phyloP scores from a whole-genome alignment of 2,797 vertebrate species.

The Pipistrellus kuhlii region DNA sequence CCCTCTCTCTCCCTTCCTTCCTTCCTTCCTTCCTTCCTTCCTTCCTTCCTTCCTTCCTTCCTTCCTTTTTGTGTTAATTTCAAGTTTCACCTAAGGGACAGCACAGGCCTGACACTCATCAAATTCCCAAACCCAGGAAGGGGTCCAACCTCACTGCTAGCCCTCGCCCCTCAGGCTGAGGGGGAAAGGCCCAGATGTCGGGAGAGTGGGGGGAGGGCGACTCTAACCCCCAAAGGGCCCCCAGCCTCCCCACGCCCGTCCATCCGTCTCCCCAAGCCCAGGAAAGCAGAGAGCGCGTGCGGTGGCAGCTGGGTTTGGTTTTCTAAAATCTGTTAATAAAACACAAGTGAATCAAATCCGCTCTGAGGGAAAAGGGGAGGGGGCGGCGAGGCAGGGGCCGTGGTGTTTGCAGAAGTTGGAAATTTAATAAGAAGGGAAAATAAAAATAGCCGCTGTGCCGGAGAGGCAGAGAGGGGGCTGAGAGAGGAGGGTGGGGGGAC shows the following conservation, averaged over 20 bases:
- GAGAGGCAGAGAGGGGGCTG: not conserved
- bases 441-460: constrained; percentile 78
- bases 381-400: constrained; percentile 36
- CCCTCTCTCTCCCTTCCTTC: too few species aligned
- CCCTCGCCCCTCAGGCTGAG: not conserved
- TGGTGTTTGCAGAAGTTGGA: constrained; percentile 82
- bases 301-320: not conserved
- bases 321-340: constrained; percentile 83
- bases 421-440: constrained; percentile 84
- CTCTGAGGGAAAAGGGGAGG: constrained; percentile 59
- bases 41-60: too few species aligned
- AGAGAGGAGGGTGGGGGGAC: not conserved
- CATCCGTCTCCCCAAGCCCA: not conserved
- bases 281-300: not conserved
- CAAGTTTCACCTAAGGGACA: not conserved
- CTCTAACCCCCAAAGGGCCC: not conserved
- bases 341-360: constrained; percentile 75
- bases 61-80: not conserved
- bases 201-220: not conserved
- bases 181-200: not conserved
- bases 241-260: not conserved
- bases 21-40: too few species aligned
- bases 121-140: not conserved
- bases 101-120: not conserved
- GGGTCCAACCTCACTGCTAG: too few species aligned